Percentiles rank a stretch among this genome's conserved stretches.
Evolutionary conservation across 1,140 invertebrate genomes (phyloP).

Genomic region (Thaumatotibia leucotreta): DNA sequence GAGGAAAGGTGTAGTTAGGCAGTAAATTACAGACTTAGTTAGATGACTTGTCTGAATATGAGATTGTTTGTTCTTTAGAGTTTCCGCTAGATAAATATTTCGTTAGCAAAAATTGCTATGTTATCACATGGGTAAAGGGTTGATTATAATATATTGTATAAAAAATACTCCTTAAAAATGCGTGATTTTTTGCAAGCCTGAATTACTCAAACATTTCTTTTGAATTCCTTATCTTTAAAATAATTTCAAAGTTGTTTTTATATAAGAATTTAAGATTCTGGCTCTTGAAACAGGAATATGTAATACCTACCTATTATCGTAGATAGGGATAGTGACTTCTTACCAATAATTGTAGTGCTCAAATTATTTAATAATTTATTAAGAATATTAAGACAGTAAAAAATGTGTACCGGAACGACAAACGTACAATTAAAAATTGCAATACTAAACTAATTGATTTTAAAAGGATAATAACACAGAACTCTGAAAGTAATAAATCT

Average conservation of each 20-base stretch:
- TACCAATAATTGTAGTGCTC: too few species aligned
- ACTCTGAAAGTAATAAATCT: background rate
- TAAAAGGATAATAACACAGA: slow-evolving; percentile 12
- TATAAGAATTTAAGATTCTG: too few species aligned
- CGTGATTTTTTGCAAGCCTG: too few species aligned
- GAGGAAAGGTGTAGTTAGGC: slow-evolving; percentile 52
- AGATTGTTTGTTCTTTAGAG: slow-evolving; percentile 51
- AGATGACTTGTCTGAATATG: slow-evolving; percentile 38
- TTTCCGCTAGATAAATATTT: slow-evolving; percentile 26
- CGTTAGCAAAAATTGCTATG: background rate
- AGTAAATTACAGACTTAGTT: slow-evolving; percentile 44
- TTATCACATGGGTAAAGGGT: background rate
- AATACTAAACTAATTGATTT: slow-evolving; percentile 3
- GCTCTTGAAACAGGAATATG: too few species aligned
- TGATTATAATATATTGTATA: too few species aligned
- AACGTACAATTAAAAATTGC: background rate
- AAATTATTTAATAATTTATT: background rate
- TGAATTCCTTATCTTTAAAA: too few species aligned
- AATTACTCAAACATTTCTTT: too few species aligned
- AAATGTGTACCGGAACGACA: background rate
- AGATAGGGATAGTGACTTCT: too few species aligned
- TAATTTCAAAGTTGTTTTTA: too few species aligned
- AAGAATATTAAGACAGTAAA: background rate
- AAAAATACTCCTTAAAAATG: too few species aligned
- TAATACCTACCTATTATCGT: too few species aligned